These are phyloP conservation scores for Norana najaformis DNA, from an alignment of 2,888 invertebrate species.

Conservation along the genomic window DNA sequence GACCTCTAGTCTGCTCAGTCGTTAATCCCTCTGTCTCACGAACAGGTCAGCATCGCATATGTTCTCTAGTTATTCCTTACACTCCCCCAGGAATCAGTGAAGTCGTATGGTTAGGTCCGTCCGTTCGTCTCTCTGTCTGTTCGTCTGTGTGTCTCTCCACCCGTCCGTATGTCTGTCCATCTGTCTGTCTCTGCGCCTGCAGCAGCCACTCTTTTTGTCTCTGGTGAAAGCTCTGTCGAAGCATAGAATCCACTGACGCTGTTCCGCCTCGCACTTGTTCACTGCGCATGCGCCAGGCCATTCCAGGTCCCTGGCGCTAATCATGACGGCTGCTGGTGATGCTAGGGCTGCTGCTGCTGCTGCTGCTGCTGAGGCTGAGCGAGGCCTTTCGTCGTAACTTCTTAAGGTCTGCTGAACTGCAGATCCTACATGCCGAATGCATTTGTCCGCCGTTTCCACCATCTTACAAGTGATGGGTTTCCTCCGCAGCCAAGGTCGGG, in stretches of 20 bases:
- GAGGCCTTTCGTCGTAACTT: background rate
- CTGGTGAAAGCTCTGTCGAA: too few species aligned
- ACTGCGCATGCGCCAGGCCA: slow-evolving; percentile 4
- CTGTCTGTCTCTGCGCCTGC: background rate
- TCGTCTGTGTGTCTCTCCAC: background rate
- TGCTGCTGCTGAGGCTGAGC: background rate
- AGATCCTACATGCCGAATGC: too few species aligned
- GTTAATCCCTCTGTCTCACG: background rate
- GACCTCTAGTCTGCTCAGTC: too few species aligned
- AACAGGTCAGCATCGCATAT: too few species aligned
- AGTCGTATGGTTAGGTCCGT: too few species aligned
- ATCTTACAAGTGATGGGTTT: too few species aligned
- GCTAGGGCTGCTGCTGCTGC: background rate
- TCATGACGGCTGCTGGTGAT: background rate
- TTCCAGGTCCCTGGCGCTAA: background rate
- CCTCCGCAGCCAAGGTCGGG: too few species aligned
- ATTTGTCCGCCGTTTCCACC: too few species aligned
- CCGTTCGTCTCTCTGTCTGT: background rate
- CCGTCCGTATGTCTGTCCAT: background rate
- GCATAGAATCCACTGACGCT: background rate
- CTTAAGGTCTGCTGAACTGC: too few species aligned
- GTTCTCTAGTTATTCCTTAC: too few species aligned
- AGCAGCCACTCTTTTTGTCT: too few species aligned
- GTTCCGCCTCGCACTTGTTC: background rate
- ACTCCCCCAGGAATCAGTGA: too few species aligned